Evolutionary conservation across 2,888 invertebrate genomes (phyloP).

Genomic region (Bruchidius siliquastri): DNA sequence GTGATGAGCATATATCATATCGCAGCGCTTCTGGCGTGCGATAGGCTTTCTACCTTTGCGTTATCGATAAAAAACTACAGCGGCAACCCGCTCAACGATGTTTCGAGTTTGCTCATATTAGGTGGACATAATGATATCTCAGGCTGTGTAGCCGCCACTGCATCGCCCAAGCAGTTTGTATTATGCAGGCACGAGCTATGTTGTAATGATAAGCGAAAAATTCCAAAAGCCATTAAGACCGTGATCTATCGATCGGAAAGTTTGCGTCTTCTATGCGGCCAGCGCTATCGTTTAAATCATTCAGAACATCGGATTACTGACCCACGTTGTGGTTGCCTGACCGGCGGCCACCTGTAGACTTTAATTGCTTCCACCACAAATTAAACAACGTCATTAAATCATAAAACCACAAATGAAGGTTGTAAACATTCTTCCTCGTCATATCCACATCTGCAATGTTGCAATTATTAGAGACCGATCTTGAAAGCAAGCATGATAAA

Average conservation of each 20-base stretch:
- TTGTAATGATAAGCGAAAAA: background rate
- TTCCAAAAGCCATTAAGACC: background rate
- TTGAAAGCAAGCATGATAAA: background rate
- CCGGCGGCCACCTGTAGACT: background rate
- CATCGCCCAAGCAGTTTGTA: no score
- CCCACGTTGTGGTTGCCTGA: background rate
- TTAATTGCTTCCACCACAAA: background rate
- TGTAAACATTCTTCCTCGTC: background rate
- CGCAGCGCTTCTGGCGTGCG: no score
- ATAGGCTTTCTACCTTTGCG: no score
- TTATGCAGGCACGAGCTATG: background rate
- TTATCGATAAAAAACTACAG: no score
- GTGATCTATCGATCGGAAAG: background rate
- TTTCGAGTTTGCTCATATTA: no score
- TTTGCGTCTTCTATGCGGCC: background rate
- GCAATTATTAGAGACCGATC: background rate
- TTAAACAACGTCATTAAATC: background rate
- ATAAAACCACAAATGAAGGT: background rate
- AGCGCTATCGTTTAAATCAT: background rate
- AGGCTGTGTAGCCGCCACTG: no score
- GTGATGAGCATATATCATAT: no score
- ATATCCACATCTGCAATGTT: background rate
- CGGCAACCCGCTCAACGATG: no score
- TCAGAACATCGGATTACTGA: background rate
- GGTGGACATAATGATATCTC: no score